phyloP scores from a whole-genome alignment of 2,888 invertebrate genomes.

The Peribatodes rhomboidaria region DNA sequence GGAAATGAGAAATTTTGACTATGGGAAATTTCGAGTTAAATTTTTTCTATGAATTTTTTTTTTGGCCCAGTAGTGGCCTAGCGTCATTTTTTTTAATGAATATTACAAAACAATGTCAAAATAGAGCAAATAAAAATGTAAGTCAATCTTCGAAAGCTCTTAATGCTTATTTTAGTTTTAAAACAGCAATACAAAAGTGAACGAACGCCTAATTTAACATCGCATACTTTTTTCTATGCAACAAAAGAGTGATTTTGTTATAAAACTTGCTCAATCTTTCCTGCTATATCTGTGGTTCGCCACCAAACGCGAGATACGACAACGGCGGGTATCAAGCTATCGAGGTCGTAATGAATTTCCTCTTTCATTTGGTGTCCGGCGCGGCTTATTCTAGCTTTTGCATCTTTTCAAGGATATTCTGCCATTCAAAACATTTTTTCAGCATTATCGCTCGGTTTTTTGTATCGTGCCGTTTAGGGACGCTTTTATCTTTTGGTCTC shows the following conservation, averaged over 20 bases:
- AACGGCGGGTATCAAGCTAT: conserved; percentile 51
- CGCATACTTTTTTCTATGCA: no score
- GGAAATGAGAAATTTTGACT: not conserved
- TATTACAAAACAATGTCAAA: no score
- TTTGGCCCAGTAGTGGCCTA: no score
- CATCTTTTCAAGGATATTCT: conserved; percentile 21
- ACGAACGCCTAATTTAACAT: no score
- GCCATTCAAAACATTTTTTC: conserved; percentile 25
- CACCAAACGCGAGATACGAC: conserved; percentile 65
- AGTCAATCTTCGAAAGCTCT: no score
- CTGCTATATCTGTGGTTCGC: conserved; percentile 49
- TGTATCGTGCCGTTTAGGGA: conserved; percentile 14
- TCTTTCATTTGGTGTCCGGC: conserved; percentile 67
- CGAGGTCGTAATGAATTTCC: conserved; percentile 70
- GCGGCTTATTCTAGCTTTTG: conserved; percentile 49
- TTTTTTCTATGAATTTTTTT: no score
- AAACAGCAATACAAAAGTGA: no score
- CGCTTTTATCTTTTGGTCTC: conserved; percentile 20
- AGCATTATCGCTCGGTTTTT: conserved; percentile 18
- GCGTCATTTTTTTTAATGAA: no score
- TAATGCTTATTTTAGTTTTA: no score
- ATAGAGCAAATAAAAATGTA: no score
- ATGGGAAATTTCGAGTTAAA: no score
- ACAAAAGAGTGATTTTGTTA: no score
- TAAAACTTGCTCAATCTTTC: not conserved